Conservation (phyloP, 2,797 vertebrate species). For the Mergus octosetaceus region DNA sequence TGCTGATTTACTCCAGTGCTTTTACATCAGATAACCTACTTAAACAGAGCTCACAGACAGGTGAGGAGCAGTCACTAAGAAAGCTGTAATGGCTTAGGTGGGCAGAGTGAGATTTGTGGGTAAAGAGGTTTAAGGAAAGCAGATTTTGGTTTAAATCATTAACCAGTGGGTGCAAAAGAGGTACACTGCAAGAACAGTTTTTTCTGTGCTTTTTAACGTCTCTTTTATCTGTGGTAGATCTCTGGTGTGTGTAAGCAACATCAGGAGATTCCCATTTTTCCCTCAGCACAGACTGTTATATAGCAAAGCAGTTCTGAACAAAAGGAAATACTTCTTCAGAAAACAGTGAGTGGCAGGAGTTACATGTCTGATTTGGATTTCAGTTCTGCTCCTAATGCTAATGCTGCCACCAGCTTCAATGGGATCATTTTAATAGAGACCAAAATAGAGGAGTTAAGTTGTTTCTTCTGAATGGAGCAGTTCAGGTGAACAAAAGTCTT, state of each 20-base stretch:
- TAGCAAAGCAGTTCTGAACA: neutral
- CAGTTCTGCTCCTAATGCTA: neutral
- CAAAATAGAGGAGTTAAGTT: neutral
- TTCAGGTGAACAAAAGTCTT: neutral
- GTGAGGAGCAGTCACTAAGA: neutral
- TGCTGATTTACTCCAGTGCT: slow-evolving; percentile 13
- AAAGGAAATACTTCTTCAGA: neutral
- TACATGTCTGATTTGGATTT: neutral
- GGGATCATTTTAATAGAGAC: neutral
- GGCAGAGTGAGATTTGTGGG: neutral
- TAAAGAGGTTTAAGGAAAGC: neutral
- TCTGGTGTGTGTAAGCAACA: neutral
- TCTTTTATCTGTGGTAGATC: slow-evolving; percentile 1
- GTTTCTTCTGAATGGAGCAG: neutral
- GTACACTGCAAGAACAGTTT: neutral
- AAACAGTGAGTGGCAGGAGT: neutral
- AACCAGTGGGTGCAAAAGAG: neutral
- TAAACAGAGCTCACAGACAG: slow-evolving; percentile 22
- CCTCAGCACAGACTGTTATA: neutral
- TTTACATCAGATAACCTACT: slow-evolving; percentile 51
- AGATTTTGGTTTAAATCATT: neutral
- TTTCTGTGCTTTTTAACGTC: neutral
- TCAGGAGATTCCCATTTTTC: slow-evolving; percentile 11
- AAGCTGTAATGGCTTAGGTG: neutral
- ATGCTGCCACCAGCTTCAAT: neutral